These are phyloP conservation scores for Ranitomeya variabilis DNA, from an alignment of 2,113 vertebrate genomes.

Conservation along the genomic window DNA sequence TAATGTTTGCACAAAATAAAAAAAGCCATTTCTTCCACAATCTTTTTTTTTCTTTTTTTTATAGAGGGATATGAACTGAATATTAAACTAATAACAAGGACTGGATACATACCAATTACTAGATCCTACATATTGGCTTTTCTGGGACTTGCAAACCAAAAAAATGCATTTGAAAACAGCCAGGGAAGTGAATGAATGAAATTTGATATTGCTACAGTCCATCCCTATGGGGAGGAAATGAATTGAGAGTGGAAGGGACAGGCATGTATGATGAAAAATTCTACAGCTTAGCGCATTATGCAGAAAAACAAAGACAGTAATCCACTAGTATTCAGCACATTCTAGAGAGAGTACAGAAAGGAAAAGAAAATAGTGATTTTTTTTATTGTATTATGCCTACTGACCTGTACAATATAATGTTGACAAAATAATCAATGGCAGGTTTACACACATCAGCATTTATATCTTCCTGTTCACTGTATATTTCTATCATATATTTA, in stretches of 20 bases:
- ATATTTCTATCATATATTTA: background rate
- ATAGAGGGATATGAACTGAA: too few relatives aligned
- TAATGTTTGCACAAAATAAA: too few relatives aligned
- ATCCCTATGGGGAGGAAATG: conserved; percentile 38
- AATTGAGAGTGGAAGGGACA: conserved; percentile 48
- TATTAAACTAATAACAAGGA: too few relatives aligned
- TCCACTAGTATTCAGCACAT: conserved; percentile 8
- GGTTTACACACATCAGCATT: background rate
- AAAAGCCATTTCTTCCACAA: too few relatives aligned
- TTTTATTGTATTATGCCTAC: background rate
- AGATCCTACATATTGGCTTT: background rate
- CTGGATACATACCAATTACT: too few relatives aligned
- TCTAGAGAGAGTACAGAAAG: background rate
- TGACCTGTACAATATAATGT: background rate
- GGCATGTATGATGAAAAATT: conserved; percentile 48
- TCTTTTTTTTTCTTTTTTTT: too few relatives aligned
- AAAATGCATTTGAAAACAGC: background rate
- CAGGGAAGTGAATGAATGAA: background rate
- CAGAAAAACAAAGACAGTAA: conserved; percentile 37
- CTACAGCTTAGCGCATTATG: conserved; percentile 25
- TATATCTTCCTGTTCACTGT: background rate
- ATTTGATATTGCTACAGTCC: conserved; percentile 24
- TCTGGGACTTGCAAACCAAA: conserved; percentile 3
- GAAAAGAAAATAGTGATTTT: background rate
- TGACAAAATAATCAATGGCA: background rate